Evolutionary conservation across 1,140 invertebrate genomes (phyloP).

Genomic region (Orius laevigatus): DNA sequence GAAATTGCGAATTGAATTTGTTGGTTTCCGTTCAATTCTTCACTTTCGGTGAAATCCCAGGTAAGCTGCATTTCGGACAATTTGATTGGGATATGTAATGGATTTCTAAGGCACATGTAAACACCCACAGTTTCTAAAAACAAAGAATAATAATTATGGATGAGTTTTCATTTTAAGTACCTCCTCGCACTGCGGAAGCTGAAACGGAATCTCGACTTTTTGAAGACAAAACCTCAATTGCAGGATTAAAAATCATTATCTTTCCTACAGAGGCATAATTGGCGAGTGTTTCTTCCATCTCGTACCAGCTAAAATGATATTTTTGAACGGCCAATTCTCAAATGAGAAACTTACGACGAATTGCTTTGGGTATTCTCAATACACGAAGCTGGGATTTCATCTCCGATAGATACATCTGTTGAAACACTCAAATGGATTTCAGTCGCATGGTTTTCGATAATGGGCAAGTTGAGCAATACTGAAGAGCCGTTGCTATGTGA

Average conservation of each 20-base stretch:
- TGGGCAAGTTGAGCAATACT: background rate
- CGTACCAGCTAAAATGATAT: conserved; percentile 17
- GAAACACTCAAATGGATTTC: background rate
- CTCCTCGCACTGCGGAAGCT: conserved; percentile 52
- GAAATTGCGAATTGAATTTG: conserved; percentile 27
- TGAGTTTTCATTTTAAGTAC: conserved; percentile 25
- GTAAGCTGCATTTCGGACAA: conserved; percentile 57
- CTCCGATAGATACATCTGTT: conserved; percentile 10
- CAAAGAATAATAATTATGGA: conserved; percentile 15
- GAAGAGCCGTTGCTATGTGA: background rate
- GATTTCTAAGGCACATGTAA: conserved; percentile 58
- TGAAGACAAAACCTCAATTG: conserved; percentile 45
- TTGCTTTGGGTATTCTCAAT: background rate
- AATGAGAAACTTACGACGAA: background rate
- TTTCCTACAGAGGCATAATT: conserved; percentile 46
- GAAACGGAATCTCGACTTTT: conserved; percentile 45
- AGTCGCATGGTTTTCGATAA: background rate
- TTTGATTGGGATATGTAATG: conserved; percentile 54
- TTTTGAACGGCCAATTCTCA: background rate
- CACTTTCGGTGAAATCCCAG: conserved; percentile 50
- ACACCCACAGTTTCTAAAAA: conserved; percentile 64
- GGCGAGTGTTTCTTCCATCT: conserved; percentile 60
- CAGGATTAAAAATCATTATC: conserved; percentile 62
- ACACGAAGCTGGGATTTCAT: conserved; percentile 15
- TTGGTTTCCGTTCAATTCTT: conserved; percentile 23